Conservation (phyloP, 2,113 vertebrate genomes). For the Microtus richardsoni region DNA sequence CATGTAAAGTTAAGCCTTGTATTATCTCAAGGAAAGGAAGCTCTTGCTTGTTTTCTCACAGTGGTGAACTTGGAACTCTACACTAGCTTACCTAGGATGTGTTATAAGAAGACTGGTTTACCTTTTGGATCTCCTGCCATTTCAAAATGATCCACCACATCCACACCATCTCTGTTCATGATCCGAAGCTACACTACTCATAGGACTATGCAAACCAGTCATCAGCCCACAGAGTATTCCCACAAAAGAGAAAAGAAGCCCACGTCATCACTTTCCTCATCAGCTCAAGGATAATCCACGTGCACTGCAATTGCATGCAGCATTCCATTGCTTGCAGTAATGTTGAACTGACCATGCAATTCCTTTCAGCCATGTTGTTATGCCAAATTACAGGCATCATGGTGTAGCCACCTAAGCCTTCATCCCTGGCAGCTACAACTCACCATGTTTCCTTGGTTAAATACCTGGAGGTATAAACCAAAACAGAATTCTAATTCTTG, state of each 20-base stretch:
- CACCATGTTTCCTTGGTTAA: constrained; percentile 60
- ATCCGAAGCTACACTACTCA: not conserved
- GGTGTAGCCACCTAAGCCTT: not conserved
- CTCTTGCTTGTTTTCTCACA: not conserved
- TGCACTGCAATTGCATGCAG: not conserved
- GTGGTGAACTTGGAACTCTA: not conserved
- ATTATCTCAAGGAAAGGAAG: not conserved
- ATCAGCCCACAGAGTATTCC: not conserved
- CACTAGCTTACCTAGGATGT: not conserved
- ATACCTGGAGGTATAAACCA: not conserved
- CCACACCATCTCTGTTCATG: not conserved
- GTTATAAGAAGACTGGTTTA: not conserved
- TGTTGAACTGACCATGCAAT: not conserved
- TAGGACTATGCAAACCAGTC: not conserved
- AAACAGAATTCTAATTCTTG: constrained; percentile 43
- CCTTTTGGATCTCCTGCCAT: constrained; percentile 6
- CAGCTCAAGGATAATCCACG: not conserved
- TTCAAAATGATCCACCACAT: constrained; percentile 28
- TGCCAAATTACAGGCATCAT: constrained; percentile 50
- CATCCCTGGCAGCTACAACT: not conserved
- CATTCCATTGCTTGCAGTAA: constrained; percentile 62
- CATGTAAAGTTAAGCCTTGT: not conserved
- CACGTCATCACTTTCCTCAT: not conserved
- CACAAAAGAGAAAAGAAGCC: not conserved
- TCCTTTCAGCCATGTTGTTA: not conserved